Conservation (phyloP, 2,888 invertebrate genomes). For the Acanthacorydalis orientalis region DNA sequence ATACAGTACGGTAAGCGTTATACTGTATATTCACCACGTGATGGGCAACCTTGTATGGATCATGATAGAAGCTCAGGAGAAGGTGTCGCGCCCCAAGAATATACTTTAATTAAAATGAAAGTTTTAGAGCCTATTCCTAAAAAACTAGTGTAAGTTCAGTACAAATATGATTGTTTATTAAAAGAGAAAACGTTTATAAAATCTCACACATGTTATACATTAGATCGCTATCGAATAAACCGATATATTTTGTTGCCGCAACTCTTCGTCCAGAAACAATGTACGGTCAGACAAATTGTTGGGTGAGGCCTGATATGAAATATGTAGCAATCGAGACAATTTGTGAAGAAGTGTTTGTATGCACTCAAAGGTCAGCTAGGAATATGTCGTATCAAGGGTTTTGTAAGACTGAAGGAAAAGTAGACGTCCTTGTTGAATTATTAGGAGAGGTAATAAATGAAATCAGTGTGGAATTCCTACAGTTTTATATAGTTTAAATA, state of each 20-base stretch:
- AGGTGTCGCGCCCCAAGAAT: slow-evolving; percentile 96
- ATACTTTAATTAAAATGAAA: slow-evolving; percentile 90
- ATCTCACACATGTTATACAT: slow-evolving; percentile 12
- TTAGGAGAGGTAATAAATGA: slow-evolving; percentile 40
- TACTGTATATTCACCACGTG: slow-evolving; percentile 89
- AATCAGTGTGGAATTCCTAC: too few relatives aligned
- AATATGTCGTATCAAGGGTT: slow-evolving; percentile 96
- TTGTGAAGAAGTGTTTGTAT: slow-evolving; percentile 65
- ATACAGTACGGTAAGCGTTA: slow-evolving; percentile 94
- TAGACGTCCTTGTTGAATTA: slow-evolving; percentile 51
- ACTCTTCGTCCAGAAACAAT: slow-evolving; percentile 98
- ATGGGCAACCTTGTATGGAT: slow-evolving; percentile 99
- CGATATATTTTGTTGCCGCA: slow-evolving; percentile 82
- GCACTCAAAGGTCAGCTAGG: slow-evolving; percentile 73
- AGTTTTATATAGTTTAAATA: too few relatives aligned
- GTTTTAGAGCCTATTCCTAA: slow-evolving; percentile 55
- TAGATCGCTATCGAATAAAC: slow-evolving; percentile 34
- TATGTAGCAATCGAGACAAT: slow-evolving; percentile 74
- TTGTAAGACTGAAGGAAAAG: slow-evolving; percentile 61
- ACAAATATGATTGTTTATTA: too few relatives aligned
- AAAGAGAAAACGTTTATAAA: slow-evolving; percentile 5
- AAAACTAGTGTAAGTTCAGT: slow-evolving; percentile 42
- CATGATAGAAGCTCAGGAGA: slow-evolving; percentile 93
- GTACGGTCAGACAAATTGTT: slow-evolving; percentile 99
- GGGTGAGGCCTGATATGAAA: slow-evolving; percentile 88